Evolutionary conservation across 2,113 vertebrate species (phyloP), one percentile per base, ranked within the genome.

Genomic region (Sardina pilchardus): DNA sequence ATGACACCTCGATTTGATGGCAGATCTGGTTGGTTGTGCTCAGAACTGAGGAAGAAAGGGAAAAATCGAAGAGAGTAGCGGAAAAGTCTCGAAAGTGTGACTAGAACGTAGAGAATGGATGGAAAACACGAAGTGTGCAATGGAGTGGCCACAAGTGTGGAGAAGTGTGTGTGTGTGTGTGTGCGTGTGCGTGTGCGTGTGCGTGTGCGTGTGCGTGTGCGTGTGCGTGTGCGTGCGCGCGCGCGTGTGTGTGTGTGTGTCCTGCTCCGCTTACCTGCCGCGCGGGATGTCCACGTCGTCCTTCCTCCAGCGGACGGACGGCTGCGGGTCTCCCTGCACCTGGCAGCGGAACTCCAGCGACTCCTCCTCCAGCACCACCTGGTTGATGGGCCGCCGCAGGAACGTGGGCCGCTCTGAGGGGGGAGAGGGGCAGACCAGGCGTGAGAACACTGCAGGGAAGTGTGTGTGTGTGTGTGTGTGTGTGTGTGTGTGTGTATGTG

Each of bases 291-390:
- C 98, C 1, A 94, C 86, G 48, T 99, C 98, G 47, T 99, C 98
- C 88, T 99, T 99, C 91, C 94, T 97, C 98, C 98, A 99, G 45
- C 97, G 96, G 16, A 99, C 96, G 0, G 97, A 97, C 75, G 98
- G 98, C 84, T 94, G 98, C 67, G 97, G 98, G 92, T 99, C 98
- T 45, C 98, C 98, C 90, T 99, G 97, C 85, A 98, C 97, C 91
- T 99, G 97, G 94, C 98, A 99, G 47, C 97, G 97, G 87, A 99
- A 99, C 93, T 99, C 98, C 90, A 99, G 96, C 0, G 91, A 92
- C 90, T 99, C 98, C 82, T 99, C 98, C 87, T 99, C 98, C 92
- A 99, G 94, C 83, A 99, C 96, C 93, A 99, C 97, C 93, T 99
- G 98, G 95, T 99, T 99, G 91, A 99, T 99, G 36, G 98, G 98